Percentiles rank a stretch among this genome's conserved stretches.
These are phyloP conservation scores for Phymorhynchus buccinoides DNA, from an alignment of 1,140 invertebrate genomes.

Conservation along the genomic window DNA sequence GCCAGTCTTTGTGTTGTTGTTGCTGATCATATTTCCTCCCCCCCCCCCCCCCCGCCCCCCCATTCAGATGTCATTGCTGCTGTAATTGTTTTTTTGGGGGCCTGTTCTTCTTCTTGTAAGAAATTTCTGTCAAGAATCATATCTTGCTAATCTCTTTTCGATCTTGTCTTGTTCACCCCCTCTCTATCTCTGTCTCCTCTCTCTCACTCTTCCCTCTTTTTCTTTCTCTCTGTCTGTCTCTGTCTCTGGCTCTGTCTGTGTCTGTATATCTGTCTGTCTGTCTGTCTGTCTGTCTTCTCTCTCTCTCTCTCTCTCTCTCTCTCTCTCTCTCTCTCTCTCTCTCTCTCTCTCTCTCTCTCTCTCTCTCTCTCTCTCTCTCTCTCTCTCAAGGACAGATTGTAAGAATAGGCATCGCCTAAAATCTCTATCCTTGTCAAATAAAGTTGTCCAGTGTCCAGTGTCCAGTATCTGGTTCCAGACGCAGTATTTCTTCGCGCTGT, in stretches of 20 bases:
- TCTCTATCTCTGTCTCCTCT: not conserved
- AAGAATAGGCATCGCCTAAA: no score
- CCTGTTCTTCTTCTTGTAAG: no score
- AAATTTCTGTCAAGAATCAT: no score
- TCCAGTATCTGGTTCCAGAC: constrained; percentile 42
- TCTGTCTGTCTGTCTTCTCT: not conserved
- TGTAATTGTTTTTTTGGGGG: no score
- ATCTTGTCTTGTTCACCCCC: not conserved
- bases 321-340: not conserved
- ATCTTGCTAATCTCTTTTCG: not conserved
- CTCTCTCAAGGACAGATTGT: no score
- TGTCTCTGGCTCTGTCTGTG: not conserved
- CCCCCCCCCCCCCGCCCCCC: not conserved
- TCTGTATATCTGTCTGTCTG: not conserved
- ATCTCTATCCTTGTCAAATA: no score
- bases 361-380: not conserved
- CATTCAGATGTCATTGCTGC: no score
- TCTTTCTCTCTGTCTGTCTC: not conserved
- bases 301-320: not conserved
- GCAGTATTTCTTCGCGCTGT: constrained; percentile 53
- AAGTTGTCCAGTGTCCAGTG: no score
- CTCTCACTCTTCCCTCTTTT: not conserved
- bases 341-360: not conserved
- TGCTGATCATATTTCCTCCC: not conserved
- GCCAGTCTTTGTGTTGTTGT: no score